These are phyloP conservation scores for Trissonchulus sp. DNA, from an alignment of 2,888 invertebrate species.

Conservation along the genomic window DNA sequence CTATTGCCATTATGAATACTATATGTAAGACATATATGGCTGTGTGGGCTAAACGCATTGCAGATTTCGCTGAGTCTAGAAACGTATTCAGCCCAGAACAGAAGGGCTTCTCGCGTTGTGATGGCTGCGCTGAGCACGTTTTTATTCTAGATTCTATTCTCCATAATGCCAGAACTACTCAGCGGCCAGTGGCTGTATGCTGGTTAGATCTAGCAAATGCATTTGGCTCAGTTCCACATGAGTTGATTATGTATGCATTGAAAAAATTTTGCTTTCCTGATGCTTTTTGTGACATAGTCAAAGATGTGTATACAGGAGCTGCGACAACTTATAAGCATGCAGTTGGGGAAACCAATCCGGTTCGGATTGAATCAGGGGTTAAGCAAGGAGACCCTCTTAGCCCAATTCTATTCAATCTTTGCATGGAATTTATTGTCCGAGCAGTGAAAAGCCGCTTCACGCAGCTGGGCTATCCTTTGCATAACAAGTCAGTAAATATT, in stretches of 20 bases:
- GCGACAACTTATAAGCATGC: conserved; percentile 17
- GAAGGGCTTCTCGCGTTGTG: conserved; percentile 51
- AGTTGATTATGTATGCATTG: conserved; percentile 28
- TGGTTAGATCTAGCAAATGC: conserved; percentile 54
- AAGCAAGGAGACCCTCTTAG: conserved; percentile 50
- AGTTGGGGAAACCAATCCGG: conserved; percentile 33
- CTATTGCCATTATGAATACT: conserved; percentile 38
- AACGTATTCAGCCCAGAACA: too few relatives aligned
- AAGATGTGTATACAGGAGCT: conserved; percentile 23
- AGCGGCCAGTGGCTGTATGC: conserved; percentile 41
- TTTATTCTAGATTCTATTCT: conserved; percentile 32
- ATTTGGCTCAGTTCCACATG: conserved; percentile 52
- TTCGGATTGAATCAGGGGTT: conserved; percentile 42
- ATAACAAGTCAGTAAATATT: neutral
- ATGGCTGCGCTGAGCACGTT: conserved; percentile 39
- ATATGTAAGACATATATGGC: conserved; percentile 38
- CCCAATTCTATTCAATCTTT: conserved; percentile 50
- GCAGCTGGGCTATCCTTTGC: neutral
- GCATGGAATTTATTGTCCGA: conserved; percentile 42
- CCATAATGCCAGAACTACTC: conserved; percentile 25
- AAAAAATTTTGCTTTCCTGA: conserved; percentile 17
- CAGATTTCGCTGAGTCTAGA: too few relatives aligned
- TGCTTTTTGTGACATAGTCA: neutral
- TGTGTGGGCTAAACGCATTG: neutral
- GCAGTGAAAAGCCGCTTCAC: neutral